Percentiles rank a stretch among this genome's conserved stretches.
Conservation (phyloP, 2,797 vertebrate genomes). For the Megalops cyprinoides region DNA sequence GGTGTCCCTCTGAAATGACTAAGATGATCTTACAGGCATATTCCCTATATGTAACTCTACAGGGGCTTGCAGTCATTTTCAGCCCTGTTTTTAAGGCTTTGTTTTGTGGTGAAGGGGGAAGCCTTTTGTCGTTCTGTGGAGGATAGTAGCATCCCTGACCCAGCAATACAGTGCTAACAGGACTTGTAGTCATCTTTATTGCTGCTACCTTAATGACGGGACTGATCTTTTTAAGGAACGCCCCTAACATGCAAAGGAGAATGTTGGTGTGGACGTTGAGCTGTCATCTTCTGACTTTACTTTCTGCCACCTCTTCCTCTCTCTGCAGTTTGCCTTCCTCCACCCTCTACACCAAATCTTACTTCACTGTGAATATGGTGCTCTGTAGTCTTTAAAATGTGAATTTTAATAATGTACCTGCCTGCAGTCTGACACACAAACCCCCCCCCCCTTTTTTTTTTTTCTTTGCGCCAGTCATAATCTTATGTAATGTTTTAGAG, state of each 20-base stretch:
- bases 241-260: no score
- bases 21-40: background rate
- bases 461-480: background rate
- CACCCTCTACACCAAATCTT: conserved; percentile 4
- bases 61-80: background rate
- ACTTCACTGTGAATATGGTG: conserved; percentile 37
- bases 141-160: background rate
- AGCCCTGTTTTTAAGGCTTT: background rate
- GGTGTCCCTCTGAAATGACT: no score
- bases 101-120: background rate
- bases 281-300: background rate
- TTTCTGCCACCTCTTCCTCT: background rate
- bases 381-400: conserved; percentile 26
- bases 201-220: background rate
- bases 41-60: background rate
- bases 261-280: no score
- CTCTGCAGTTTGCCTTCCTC: background rate
- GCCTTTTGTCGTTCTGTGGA: background rate
- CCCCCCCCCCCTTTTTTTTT: background rate
- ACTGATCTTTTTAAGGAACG: no score
- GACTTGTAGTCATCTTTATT: background rate
- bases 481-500: conserved; percentile 28
- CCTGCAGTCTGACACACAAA: conserved; percentile 22
- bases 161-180: background rate
- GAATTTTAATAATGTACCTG: conserved; percentile 13